Evolutionary conservation across 2,797 vertebrate genomes (phyloP).

Genomic region (Poecilia gillii): DNA sequence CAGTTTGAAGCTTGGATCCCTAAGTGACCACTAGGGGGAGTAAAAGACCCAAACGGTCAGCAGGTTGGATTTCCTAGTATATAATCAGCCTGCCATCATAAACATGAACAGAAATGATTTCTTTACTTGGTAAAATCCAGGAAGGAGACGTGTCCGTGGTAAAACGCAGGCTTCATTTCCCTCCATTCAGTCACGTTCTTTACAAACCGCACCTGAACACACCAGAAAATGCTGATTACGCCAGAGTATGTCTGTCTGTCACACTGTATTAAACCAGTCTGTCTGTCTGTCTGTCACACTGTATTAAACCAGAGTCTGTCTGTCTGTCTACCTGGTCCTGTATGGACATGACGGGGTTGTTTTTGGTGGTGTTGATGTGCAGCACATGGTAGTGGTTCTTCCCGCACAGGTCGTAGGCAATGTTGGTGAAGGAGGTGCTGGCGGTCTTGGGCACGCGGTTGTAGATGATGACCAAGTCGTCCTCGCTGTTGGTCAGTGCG

Average conservation of each 20-base stretch:
- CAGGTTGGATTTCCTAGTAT: not conserved
- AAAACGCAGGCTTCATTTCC: constrained; percentile 98
- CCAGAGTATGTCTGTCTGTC: not conserved
- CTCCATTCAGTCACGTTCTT: constrained; percentile 98
- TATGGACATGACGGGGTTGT: constrained; percentile 98
- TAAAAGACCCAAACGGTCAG: constrained; percentile 33
- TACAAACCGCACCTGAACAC: constrained; percentile 84
- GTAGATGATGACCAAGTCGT: constrained; percentile 94
- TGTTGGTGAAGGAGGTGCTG: constrained; percentile 98
- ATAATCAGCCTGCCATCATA: not conserved
- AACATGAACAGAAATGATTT: not conserved
- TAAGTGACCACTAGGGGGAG: constrained; percentile 61
- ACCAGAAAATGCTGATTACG: not conserved
- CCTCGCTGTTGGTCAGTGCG: constrained; percentile 80
- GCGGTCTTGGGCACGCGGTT: constrained; percentile 98
- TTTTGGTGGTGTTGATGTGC: constrained; percentile 99
- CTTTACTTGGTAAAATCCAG: constrained; percentile 90
- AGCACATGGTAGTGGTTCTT: constrained; percentile 96
- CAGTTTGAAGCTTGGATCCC: not conserved
- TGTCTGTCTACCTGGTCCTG: constrained; percentile 90
- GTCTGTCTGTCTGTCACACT: no score
- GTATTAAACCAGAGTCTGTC: not conserved
- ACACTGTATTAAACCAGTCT: no score
- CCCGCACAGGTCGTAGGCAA: constrained; percentile 96
- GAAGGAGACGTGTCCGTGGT: constrained; percentile 96